Conservation (phyloP, 2,113 vertebrate genomes). For the Holacanthus passer region DNA sequence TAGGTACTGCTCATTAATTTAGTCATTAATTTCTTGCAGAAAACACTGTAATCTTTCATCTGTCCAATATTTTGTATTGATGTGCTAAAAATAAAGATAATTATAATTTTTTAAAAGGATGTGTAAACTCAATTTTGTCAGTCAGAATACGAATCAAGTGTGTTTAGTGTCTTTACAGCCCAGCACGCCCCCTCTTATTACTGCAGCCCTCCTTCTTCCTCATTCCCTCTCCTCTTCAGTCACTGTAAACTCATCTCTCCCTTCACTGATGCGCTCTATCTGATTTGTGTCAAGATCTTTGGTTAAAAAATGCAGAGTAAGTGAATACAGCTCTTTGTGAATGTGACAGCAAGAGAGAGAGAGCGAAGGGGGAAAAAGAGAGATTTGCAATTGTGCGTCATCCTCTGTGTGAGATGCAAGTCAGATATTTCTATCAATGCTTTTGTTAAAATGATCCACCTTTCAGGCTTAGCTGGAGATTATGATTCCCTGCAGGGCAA, state of each 20-base stretch:
- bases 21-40: neutral
- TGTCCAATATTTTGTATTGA: neutral
- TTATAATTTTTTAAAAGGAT: neutral
- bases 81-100: neutral
- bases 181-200: conserved; percentile 15
- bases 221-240: conserved; percentile 28
- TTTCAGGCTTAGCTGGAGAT: conserved; percentile 35
- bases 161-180: neutral
- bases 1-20: neutral
- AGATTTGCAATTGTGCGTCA: conserved; percentile 20
- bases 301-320: conserved; percentile 58
- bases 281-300: conserved; percentile 67
- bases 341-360: conserved; percentile 9
- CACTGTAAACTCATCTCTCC: conserved; percentile 41
- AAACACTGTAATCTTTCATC: neutral
- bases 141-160: conserved; percentile 1
- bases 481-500: conserved; percentile 35
- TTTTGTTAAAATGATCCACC: conserved; percentile 50
- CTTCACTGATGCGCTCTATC: conserved; percentile 42
- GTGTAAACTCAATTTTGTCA: neutral
- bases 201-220: neutral
- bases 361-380: neutral
- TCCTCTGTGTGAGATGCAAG: conserved; percentile 26
- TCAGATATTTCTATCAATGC: conserved; percentile 57
- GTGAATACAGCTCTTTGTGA: conserved; percentile 45